Percentiles rank a stretch among this genome's conserved stretches.
Conservation (phyloP, 2,113 vertebrate genomes). For the Triplophysa dalaica region DNA sequence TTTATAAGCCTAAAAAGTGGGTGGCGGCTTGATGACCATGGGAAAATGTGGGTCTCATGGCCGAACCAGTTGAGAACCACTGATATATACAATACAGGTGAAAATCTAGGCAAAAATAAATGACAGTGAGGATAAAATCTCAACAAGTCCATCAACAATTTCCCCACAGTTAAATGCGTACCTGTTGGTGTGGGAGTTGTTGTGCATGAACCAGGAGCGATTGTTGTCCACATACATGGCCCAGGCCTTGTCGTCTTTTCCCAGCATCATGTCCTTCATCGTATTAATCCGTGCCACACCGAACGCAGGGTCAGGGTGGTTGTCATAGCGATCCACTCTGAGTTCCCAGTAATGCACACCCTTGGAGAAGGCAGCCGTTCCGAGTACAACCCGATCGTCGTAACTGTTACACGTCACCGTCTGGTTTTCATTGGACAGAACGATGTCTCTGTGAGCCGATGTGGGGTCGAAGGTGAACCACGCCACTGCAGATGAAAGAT, state of each 20-base stretch:
- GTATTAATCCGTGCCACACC: conserved; percentile 93
- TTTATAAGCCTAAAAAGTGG: too few relatives aligned
- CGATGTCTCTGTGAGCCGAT: conserved; percentile 93
- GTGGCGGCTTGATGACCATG: too few relatives aligned
- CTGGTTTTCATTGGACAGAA: conserved; percentile 92
- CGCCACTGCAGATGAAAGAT: conserved; percentile 78
- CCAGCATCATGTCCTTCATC: conserved; percentile 94
- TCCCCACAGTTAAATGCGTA: conserved; percentile 57
- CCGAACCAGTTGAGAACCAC: too few relatives aligned
- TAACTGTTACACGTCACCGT: conserved; percentile 95
- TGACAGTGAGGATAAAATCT: too few relatives aligned
- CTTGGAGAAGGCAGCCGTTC: conserved; percentile 94
- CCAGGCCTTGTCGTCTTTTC: conserved; percentile 97
- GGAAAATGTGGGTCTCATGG: too few relatives aligned
- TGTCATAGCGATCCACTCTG: conserved; percentile 92
- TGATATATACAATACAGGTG: too few relatives aligned
- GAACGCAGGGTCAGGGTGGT: conserved; percentile 95
- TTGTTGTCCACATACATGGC: conserved; percentile 99
- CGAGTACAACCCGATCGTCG: conserved; percentile 93
- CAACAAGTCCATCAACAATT: too few relatives aligned
- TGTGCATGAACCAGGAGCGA: conserved; percentile 99
- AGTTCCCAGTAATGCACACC: conserved; percentile 96
- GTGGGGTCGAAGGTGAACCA: conserved; percentile 96
- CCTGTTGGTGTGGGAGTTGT: conserved; percentile 98
- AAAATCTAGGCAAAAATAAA: too few relatives aligned